Conservation (phyloP, 2,797 vertebrate species). For the Ctenopoma kingsleyae region DNA sequence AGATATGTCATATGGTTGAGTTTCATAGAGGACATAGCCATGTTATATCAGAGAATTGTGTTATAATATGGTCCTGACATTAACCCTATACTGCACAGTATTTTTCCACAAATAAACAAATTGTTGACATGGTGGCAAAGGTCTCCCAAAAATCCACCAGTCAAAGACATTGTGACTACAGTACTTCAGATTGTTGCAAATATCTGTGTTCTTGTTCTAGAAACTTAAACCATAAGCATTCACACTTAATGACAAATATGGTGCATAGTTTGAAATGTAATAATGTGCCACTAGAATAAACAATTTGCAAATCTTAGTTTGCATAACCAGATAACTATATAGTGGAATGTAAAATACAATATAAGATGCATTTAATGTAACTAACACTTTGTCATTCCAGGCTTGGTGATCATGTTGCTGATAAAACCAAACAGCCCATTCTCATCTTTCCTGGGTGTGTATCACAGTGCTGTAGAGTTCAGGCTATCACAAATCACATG, state of each 20-base stretch:
- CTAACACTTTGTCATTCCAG: constrained; percentile 70
- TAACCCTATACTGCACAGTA: neutral
- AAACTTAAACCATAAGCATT: too few relatives aligned
- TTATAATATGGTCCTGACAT: neutral
- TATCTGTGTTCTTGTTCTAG: too few relatives aligned
- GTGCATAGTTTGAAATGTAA: neutral
- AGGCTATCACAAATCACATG: neutral
- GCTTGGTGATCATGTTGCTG: constrained; percentile 90
- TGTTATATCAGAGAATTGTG: neutral
- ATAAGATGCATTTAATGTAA: neutral
- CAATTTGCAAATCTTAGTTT: too few relatives aligned
- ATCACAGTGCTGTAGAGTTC: constrained; percentile 35
- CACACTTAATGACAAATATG: neutral
- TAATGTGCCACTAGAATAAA: neutral
- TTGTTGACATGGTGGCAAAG: neutral
- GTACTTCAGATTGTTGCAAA: too few relatives aligned
- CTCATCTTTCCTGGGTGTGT: constrained; percentile 95
- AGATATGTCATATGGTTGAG: neutral
- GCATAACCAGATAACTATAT: too few relatives aligned
- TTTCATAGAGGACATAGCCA: neutral
- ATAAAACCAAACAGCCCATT: constrained; percentile 93
- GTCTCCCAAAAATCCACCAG: too few relatives aligned
- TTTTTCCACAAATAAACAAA: neutral
- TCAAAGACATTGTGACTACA: too few relatives aligned
- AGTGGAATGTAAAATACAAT: too few relatives aligned